Percentiles rank a stretch among this genome's conserved stretches.
Evolutionary conservation across 2,113 vertebrate genomes (phyloP).

Genomic region (Rhineura floridana): DNA sequence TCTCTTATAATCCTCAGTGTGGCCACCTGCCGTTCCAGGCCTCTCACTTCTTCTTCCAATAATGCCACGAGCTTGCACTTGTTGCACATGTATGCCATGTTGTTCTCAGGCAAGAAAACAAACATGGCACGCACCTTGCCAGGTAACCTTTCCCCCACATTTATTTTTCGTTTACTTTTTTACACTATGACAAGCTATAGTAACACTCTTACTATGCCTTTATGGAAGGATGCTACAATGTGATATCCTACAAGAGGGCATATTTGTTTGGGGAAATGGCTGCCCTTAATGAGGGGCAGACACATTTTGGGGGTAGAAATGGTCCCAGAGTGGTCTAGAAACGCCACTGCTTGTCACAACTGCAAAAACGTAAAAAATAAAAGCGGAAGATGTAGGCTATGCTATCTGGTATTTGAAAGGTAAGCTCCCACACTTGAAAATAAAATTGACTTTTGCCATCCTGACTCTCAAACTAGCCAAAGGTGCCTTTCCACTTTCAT

Average conservation of each 20-base stretch:
- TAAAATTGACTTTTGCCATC: background rate
- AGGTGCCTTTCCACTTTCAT: background rate
- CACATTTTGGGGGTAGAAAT: background rate
- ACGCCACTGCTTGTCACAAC: background rate
- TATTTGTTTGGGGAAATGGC: background rate
- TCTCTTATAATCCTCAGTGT: too few relatives aligned
- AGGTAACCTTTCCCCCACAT: too few relatives aligned
- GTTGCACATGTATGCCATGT: too few relatives aligned
- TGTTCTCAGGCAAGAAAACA: too few relatives aligned
- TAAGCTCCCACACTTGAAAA: background rate
- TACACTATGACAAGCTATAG: too few relatives aligned
- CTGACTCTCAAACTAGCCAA: background rate
- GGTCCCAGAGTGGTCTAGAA: background rate
- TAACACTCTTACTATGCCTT: too few relatives aligned
- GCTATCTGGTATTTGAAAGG: background rate
- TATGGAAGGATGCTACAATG: background rate
- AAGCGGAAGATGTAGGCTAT: background rate
- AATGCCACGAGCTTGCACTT: too few relatives aligned
- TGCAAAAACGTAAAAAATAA: background rate
- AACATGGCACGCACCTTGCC: too few relatives aligned
- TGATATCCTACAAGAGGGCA: background rate
- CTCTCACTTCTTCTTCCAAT: too few relatives aligned
- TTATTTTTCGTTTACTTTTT: too few relatives aligned
- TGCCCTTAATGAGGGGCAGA: background rate
- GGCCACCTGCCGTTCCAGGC: too few relatives aligned